Evolutionary conservation across 2,888 invertebrate genomes (phyloP), one percentile per base, ranked within the genome.

Genomic region (Agrypnus murinus): DNA sequence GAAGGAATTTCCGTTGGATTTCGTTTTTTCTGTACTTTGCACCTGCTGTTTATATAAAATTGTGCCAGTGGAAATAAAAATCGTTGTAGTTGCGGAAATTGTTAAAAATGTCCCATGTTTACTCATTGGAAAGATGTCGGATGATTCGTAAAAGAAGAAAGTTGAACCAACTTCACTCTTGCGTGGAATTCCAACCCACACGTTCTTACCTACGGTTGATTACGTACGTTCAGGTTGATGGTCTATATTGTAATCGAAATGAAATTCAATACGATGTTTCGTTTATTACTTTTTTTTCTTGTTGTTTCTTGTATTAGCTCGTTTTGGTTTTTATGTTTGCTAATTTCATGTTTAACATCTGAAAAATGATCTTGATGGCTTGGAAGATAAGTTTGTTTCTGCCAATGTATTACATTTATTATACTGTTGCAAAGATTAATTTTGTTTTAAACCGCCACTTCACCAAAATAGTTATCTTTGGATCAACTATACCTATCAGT

Each of bases 141-240:
- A 38, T 17, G 55, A 55, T 10, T 15, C 31, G 14, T 46, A n/a
- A 9, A 9, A 10, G 17, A 46, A 12, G 62, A 63, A 63, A 63
- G 62, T 63, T 38, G 62, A 46, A 48, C n/a, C n/a, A n/a, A n/a
- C 62, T 48, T 50, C 19, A 40, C 34, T 64, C 55, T 55, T 55
- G 43, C n/a, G 36, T 53, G 55, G 64, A 64, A 55, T 64, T 64
- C 55, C 64, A 40, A 34, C 64, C 64, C 55, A 64, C 55, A 64
- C 64, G 50, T 40, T 25, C n/a, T n/a, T n/a, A n/a, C n/a, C n/a
- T n/a, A n/a, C 17, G 25, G 34, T 63, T 43, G 55, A 17, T 62
- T 50, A 40, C 14, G 31, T 25, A 55, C 14, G 36, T 15, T 10
- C 46, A 53, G 53, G 34, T 36, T 55, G 10, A 55, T 55, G 36